These are phyloP conservation scores for Athene noctua DNA, from an alignment of 2,113 vertebrate genomes.

Conservation along the genomic window DNA sequence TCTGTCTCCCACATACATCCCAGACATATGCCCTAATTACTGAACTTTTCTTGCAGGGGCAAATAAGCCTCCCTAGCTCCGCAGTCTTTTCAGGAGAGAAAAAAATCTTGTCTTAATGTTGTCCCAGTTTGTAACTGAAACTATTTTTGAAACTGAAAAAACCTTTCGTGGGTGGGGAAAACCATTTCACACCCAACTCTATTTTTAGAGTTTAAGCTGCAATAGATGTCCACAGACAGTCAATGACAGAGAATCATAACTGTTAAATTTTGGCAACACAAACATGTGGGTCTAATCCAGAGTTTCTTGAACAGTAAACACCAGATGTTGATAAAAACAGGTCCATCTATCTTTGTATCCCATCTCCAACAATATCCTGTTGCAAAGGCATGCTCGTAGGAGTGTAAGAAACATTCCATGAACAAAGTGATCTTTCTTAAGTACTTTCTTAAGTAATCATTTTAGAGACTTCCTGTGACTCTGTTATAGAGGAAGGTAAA, in stretches of 20 bases:
- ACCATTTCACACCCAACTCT: background rate
- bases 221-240: background rate
- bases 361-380: background rate
- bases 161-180: background rate
- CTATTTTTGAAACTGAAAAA: constrained; percentile 41
- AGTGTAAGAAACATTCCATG: background rate
- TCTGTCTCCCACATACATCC: background rate
- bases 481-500: background rate
- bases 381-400: background rate
- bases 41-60: background rate
- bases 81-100: background rate
- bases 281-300: background rate
- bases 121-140: background rate
- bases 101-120: background rate
- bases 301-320: background rate
- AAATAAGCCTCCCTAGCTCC: background rate
- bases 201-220: background rate
- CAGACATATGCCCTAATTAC: background rate
- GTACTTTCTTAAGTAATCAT: background rate
- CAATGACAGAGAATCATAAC: background rate
- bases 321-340: background rate
- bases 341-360: background rate
- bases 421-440: background rate
- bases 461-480: constrained; percentile 4
- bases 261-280: background rate